Base-by-base conservation (phyloP, 2,888 invertebrate species). In the Amiota communis region DNA sequence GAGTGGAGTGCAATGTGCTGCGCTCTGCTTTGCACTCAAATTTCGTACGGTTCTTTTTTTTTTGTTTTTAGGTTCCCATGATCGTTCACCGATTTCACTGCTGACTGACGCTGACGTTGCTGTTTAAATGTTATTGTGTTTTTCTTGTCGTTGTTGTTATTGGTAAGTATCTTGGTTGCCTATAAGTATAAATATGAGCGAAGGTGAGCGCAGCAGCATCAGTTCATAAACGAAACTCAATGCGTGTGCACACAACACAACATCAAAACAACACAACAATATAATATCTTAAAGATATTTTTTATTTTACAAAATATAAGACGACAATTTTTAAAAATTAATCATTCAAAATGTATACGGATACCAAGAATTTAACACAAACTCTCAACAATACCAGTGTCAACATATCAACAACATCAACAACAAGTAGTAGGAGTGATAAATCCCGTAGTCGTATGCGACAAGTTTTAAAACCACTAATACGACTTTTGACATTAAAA, bases 201-300 rank as follows among this genome's bases (percentile, higher is more conserved):
- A 80, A 86, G 82, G 80, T 79, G 80, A 82, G 78, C 80, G 83
- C 83, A 87, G 82, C 88, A 88, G 87, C 88, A 88, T 89, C 89
- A 89, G 88, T 88, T 83, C 85, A 84, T 80, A 81, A 84, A 77
- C 84, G 85, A 84, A 84, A 83, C 85, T 87, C 85, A 82, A 82
- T 81, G 84, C 81, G 85, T 82, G 79, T 84, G 85, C 87, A 88
- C 81, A n/a, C 12, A 65, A 57, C 59, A 61, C 72, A 70, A 15
- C 20, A 68, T 64, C 70, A 74, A 68, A 71, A 73, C 65, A 61
- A 79, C 46, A 79, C 49, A 72, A 53, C 46, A 77, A 76, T 69
- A 53, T 53, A 12, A 51, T n/a, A n/a, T n/a, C 13, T 51, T 10
- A n/a, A n/a, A 51, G n/a, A 51, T 51, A 51, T 36, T 36, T 36